Conservation (phyloP, 2,797 vertebrate species). For the Anas flavirostris region DNA sequence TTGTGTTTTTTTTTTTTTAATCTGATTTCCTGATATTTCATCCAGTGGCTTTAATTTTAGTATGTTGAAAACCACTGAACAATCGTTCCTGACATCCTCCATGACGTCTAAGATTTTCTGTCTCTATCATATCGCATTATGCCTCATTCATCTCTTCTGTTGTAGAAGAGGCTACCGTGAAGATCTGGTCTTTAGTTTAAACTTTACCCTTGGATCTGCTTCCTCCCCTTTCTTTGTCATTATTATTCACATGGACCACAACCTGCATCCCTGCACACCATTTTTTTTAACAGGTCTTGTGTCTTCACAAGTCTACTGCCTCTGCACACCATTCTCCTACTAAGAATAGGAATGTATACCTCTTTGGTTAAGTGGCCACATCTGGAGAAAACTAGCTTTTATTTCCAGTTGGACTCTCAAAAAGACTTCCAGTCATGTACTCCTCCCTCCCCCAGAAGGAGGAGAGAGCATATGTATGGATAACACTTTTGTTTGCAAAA, state of each 20-base stretch:
- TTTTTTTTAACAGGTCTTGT: neutral
- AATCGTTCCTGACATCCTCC: neutral
- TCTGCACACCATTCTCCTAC: neutral
- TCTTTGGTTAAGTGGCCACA: neutral
- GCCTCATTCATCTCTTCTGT: neutral
- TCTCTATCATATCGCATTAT: neutral
- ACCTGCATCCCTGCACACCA: neutral
- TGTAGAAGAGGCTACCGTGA: neutral
- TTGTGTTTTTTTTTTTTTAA: neutral
- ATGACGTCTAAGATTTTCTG: neutral
- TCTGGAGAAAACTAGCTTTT: neutral
- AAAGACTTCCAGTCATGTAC: neutral
- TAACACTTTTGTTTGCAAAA: neutral
- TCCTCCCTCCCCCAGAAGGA: neutral
- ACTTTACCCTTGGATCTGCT: neutral
- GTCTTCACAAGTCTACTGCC: neutral
- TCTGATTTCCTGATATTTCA: neutral
- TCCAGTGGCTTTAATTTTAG: neutral
- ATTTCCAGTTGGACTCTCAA: neutral
- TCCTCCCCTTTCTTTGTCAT: neutral
- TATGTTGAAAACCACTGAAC: neutral
- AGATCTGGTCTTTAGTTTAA: neutral
- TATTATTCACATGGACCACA: neutral
- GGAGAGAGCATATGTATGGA: neutral
- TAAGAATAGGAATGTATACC: neutral